Evolutionary conservation across 1,140 invertebrate species (phyloP).

Genomic region (Panagrolaimus sp.): DNA sequence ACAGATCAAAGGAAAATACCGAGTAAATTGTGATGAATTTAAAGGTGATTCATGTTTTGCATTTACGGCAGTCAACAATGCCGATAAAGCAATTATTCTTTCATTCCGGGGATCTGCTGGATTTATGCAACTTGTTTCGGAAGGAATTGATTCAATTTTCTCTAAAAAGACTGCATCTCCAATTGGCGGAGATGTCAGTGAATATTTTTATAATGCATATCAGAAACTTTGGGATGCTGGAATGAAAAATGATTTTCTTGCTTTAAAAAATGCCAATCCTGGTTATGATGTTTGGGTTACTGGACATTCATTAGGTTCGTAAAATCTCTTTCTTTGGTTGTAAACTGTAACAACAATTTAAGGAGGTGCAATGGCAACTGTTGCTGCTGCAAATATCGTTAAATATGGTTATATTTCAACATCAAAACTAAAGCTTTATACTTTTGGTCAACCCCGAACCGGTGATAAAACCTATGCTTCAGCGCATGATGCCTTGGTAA

Average conservation of each 20-base stretch:
- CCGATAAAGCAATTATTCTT: conserved; percentile 39
- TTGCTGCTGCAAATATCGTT: background rate
- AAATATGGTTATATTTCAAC: conserved; percentile 26
- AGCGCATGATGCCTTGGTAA: conserved; percentile 31
- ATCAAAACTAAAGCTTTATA: conserved; percentile 39
- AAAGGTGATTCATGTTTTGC: conserved; percentile 40
- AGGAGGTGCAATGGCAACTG: conserved; percentile 40
- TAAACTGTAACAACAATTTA: too few species aligned
- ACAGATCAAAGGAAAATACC: background rate
- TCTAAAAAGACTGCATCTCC: conserved; percentile 25
- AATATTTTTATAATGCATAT: conserved; percentile 46
- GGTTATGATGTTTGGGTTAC: conserved; percentile 49
- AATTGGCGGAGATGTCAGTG: conserved; percentile 39
- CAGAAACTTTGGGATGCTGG: conserved; percentile 37
- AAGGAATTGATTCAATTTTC: conserved; percentile 40
- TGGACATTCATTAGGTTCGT: conserved; percentile 41
- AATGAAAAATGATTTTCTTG: conserved; percentile 34
- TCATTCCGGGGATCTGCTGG: conserved; percentile 48
- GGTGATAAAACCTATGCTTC: conserved; percentile 40
- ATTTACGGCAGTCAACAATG: conserved; percentile 36
- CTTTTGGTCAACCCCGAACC: conserved; percentile 48
- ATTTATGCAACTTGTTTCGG: conserved; percentile 42
- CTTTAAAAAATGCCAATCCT: conserved; percentile 30
- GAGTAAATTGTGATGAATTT: background rate
- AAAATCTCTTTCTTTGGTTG: too few species aligned